Evolutionary conservation across 2,113 vertebrate species (phyloP).

Genomic region (Picathartes gymnocephalus): DNA sequence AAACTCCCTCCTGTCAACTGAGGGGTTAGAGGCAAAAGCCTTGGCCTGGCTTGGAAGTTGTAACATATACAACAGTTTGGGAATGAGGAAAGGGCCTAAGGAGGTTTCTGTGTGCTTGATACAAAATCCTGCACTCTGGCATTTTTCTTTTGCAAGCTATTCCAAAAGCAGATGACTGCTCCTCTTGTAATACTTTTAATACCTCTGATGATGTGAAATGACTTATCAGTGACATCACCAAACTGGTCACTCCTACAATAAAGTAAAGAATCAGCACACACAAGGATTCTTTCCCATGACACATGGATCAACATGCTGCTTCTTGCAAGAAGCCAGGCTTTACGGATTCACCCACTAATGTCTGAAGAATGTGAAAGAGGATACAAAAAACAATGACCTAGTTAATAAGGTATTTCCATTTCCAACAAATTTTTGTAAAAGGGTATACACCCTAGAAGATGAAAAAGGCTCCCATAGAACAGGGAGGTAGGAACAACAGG

Average conservation of each 20-base stretch:
- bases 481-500: background rate
- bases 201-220: background rate
- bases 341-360: background rate
- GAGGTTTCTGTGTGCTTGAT: background rate
- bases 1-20: background rate
- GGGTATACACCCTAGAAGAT: background rate
- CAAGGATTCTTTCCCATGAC: background rate
- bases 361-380: background rate
- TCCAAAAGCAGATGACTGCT: background rate
- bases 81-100: background rate
- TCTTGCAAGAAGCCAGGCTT: background rate
- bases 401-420: background rate
- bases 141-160: background rate
- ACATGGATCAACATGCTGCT: background rate
- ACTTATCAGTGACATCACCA: background rate
- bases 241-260: background rate
- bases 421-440: background rate
- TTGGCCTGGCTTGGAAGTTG: background rate
- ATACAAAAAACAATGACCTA: background rate
- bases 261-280: background rate
- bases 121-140: background rate
- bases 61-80: fast-evolving
- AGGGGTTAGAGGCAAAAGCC: background rate
- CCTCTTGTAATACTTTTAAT: background rate
- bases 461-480: background rate